phyloP scores from a whole-genome alignment of 2,113 vertebrate species.

The Phainopepla nitens region DNA sequence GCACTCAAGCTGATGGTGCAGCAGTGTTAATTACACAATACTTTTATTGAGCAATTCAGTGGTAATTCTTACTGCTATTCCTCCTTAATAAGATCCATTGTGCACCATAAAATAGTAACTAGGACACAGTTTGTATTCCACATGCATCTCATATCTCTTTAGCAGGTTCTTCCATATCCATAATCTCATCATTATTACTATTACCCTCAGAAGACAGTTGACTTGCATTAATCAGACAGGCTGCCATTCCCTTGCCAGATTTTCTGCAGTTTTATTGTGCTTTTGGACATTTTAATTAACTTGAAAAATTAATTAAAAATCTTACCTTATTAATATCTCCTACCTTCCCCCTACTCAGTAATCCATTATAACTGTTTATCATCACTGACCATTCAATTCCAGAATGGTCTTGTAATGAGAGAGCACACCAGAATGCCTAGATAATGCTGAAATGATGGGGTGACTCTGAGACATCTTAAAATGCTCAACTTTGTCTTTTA shows the following conservation, averaged over 20 bases:
- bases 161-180: slow-evolving; percentile 78
- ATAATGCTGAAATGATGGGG: not conserved
- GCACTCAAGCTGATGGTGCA: slow-evolving; percentile 72
- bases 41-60: slow-evolving; percentile 79
- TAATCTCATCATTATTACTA: slow-evolving; percentile 83
- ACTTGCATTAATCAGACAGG: slow-evolving; percentile 79
- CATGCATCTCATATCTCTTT: slow-evolving; percentile 77
- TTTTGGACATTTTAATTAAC: slow-evolving; percentile 86
- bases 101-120: slow-evolving; percentile 79
- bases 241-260: slow-evolving; percentile 79
- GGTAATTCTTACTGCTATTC: slow-evolving; percentile 77
- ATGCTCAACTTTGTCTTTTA: not conserved
- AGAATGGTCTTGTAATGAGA: not conserved
- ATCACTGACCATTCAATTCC: slow-evolving; percentile 68
- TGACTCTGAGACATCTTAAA: not conserved
- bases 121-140: slow-evolving; percentile 78
- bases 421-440: not conserved
- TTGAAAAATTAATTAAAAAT: slow-evolving; percentile 84
- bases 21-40: slow-evolving; percentile 78
- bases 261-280: slow-evolving; percentile 81
- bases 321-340: slow-evolving; percentile 74
- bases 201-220: slow-evolving; percentile 79
- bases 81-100: slow-evolving; percentile 83
- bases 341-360: slow-evolving; percentile 50
- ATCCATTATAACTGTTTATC: slow-evolving; percentile 69